phyloP scores from a whole-genome alignment of 2,797 vertebrate species.

The Poecilia picta region DNA sequence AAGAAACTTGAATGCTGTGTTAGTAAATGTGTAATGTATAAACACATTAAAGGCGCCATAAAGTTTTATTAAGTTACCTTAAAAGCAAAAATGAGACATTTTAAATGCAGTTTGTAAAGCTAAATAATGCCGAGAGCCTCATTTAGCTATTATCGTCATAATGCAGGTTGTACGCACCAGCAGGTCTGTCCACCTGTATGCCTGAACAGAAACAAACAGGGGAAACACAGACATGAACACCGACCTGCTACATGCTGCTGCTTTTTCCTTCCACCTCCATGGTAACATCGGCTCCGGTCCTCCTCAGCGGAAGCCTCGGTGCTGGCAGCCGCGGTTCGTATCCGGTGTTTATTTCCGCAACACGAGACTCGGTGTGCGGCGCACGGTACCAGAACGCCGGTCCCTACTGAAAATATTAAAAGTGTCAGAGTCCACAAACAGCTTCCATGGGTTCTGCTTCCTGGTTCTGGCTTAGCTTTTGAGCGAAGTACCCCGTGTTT shows the following conservation, averaged over 20 bases:
- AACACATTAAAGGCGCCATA: background rate
- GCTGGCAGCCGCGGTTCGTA: slow-evolving; percentile 9
- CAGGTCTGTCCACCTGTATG: background rate
- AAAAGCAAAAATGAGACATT: background rate
- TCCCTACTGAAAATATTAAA: background rate
- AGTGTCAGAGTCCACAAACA: background rate
- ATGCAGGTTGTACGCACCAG: background rate
- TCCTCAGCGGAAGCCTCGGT: slow-evolving; percentile 46
- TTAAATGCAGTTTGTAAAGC: background rate
- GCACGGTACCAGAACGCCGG: slow-evolving; percentile 2
- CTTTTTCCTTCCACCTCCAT: background rate
- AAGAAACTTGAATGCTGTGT: background rate
- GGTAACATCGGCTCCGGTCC: background rate
- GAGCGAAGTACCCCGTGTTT: background rate
- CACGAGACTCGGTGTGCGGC: background rate
- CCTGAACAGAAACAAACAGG: background rate
- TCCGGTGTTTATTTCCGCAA: slow-evolving; percentile 29
- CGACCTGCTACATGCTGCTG: slow-evolving; percentile 37
- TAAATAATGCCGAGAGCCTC: background rate
- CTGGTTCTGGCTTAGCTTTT: background rate
- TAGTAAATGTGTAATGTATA: background rate
- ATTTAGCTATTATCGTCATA: background rate
- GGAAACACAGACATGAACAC: slow-evolving; percentile 34
- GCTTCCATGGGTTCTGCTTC: background rate
- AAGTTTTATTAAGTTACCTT: background rate